Percentiles rank a stretch among this genome's conserved stretches.
These are phyloP conservation scores for Marronus borbonicus DNA, from an alignment of 2,888 invertebrate genomes.

Conservation along the genomic window DNA sequence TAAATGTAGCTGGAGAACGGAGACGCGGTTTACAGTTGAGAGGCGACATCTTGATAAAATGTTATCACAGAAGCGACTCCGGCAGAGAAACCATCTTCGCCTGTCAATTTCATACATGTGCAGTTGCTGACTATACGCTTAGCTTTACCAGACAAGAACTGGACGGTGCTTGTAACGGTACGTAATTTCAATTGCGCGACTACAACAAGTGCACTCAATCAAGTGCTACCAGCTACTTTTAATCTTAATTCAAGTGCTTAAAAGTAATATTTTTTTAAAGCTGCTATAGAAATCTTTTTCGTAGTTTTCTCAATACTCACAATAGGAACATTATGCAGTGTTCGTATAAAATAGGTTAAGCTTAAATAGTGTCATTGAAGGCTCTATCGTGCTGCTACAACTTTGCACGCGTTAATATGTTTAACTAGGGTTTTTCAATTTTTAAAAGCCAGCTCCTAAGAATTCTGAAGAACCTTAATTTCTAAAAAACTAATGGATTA, in stretches of 20 bases:
- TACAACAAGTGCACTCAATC: background rate
- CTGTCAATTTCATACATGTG: conserved; percentile 96
- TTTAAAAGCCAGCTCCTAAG: no score
- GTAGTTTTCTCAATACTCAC: no score
- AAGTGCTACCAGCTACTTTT: conserved; percentile 34
- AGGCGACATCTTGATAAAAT: conserved; percentile 93
- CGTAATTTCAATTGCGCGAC: conserved; percentile 58
- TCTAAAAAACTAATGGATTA: no score
- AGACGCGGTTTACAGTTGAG: conserved; percentile 81
- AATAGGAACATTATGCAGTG: no score
- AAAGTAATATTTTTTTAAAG: background rate
- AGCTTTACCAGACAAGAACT: conserved; percentile 90
- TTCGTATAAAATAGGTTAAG: no score
- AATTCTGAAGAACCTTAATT: no score
- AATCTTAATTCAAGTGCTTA: conserved; percentile 33
- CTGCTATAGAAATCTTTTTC: no score
- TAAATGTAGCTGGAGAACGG: conserved; percentile 79
- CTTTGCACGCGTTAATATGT: no score
- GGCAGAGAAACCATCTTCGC: conserved; percentile 84
- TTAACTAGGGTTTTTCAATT: no score
- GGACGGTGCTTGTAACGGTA: conserved; percentile 88
- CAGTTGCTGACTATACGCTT: conserved; percentile 87
- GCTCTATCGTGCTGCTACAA: no score
- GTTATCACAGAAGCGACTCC: conserved; percentile 80
- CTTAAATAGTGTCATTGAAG: no score